Conservation (phyloP, 2,888 invertebrate genomes). For the Lypha dubia region DNA sequence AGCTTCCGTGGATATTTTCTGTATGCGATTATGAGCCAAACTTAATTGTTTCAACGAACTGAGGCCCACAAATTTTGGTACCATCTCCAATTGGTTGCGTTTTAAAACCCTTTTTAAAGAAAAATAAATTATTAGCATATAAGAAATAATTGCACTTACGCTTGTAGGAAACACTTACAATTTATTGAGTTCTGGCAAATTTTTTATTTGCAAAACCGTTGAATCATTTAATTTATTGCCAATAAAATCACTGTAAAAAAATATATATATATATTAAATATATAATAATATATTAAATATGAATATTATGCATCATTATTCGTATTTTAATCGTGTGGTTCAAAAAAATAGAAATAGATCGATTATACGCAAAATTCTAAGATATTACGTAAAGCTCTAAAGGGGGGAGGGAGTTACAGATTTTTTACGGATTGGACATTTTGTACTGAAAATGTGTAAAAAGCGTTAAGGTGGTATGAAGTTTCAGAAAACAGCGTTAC, state of each 20-base stretch:
- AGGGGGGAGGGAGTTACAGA: too few species aligned
- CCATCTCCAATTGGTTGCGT: constrained; percentile 90
- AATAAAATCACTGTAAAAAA: constrained; percentile 85
- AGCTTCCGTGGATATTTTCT: constrained; percentile 91
- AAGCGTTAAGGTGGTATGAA: too few species aligned
- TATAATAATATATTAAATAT: too few species aligned
- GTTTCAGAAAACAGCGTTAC: too few species aligned
- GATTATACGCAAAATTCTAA: too few species aligned
- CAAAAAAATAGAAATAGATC: too few species aligned
- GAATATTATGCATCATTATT: background rate
- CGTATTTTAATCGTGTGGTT: too few species aligned
- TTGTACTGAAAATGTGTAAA: too few species aligned
- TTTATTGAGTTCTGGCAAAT: constrained; percentile 84
- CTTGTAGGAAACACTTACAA: constrained; percentile 82
- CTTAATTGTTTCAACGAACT: constrained; percentile 89
- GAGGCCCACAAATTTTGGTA: constrained; percentile 92
- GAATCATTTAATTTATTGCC: constrained; percentile 85
- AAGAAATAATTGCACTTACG: background rate
- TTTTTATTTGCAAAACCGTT: constrained; percentile 83
- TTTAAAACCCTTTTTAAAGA: constrained; percentile 85
- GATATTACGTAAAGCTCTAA: too few species aligned
- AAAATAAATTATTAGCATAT: constrained; percentile 8
- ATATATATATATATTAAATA: background rate
- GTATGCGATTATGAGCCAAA: constrained; percentile 92
- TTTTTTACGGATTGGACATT: too few species aligned